Base-by-base conservation (phyloP, 2,113 vertebrate genomes). In the Prionailurus viverrinus region DNA sequence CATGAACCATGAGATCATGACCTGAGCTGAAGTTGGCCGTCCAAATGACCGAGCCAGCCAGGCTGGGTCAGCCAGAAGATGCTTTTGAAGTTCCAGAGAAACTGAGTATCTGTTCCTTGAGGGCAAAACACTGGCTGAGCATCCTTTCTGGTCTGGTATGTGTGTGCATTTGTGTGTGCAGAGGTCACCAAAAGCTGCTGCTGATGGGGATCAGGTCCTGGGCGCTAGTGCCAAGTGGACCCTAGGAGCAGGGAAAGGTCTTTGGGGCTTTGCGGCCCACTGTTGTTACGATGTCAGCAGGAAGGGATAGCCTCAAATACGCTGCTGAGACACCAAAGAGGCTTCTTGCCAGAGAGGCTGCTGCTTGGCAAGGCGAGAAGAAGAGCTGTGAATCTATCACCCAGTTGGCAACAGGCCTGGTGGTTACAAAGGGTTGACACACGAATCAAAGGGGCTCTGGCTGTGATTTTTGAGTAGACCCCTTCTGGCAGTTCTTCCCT, bases 351-450 rank as follows among this genome's bases (percentile, higher is more conserved):
- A 45, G 5, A 45, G 84, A 88, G 21, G 36, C 86, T 91, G 66
- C 86, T 80, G 41, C 68, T 95, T 73, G 74, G 63, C 90, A 95
- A 71, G 63, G 69, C 0, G 0, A 36, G 68, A 78, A n/a, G 80
- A 81, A 93, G 89, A 89, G 90, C 74, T 83, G 63, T 65, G 87
- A 84, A 80, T 89, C 83, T 45, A 19, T 92, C 65, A 53, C 41
- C 16, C 74, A 21, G 3, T 19, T 91, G 89, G 92, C 74, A 27
- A 41, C 1, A 11, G 65, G 88, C 80, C 84, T 92, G 80, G n/a
- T 58, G 63, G 31, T 74, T 92, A 16, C 89, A 95, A 73, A 94
- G 86, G 73, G 53, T 91, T 48, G 21, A 29, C 13, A 39, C 85
- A 71, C 76, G 91, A 45, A 95, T 86, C 85, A 16, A 25, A 74